Evolutionary conservation across 2,888 invertebrate genomes (phyloP).

Genomic region (Rosalia funebris): DNA sequence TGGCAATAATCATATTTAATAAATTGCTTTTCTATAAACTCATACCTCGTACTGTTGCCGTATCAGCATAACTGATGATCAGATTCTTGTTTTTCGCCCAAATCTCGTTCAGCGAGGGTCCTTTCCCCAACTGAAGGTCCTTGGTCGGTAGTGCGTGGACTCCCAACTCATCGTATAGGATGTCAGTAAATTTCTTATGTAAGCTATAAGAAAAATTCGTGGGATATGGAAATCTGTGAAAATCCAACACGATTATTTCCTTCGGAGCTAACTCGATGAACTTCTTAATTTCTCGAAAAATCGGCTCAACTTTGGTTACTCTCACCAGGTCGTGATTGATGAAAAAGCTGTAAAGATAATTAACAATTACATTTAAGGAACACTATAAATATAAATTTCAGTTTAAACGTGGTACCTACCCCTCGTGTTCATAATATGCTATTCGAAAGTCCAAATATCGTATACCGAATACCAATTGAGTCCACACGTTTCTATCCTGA

Average conservation of each 20-base stretch:
- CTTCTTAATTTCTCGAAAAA: slow-evolving; percentile 75
- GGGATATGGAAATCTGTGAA: slow-evolving; percentile 79
- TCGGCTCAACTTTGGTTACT: slow-evolving; percentile 73
- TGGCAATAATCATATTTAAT: too few species aligned
- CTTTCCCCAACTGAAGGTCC: slow-evolving; percentile 62
- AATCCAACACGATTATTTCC: slow-evolving; percentile 82
- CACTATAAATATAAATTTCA: slow-evolving; percentile 1
- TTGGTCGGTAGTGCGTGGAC: slow-evolving; percentile 65
- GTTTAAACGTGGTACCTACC: slow-evolving; percentile 39
- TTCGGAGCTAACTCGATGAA: slow-evolving; percentile 75
- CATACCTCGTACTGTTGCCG: slow-evolving; percentile 64
- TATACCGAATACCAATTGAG: slow-evolving; percentile 85
- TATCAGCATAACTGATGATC: slow-evolving; percentile 70
- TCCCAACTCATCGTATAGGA: slow-evolving; percentile 68
- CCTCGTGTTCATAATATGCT: slow-evolving; percentile 70
- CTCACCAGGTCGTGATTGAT: slow-evolving; percentile 78
- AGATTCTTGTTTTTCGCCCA: slow-evolving; percentile 68
- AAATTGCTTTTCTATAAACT: too few species aligned
- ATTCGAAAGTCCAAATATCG: slow-evolving; percentile 84
- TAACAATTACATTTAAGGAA: too few species aligned
- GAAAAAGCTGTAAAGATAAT: slow-evolving; percentile 73
- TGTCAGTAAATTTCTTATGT: slow-evolving; percentile 66
- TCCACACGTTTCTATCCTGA: slow-evolving; percentile 84
- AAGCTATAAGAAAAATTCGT: slow-evolving; percentile 53
- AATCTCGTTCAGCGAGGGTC: slow-evolving; percentile 70